Conservation (phyloP, 2,888 invertebrate genomes). For the Monochamus alternatus region DNA sequence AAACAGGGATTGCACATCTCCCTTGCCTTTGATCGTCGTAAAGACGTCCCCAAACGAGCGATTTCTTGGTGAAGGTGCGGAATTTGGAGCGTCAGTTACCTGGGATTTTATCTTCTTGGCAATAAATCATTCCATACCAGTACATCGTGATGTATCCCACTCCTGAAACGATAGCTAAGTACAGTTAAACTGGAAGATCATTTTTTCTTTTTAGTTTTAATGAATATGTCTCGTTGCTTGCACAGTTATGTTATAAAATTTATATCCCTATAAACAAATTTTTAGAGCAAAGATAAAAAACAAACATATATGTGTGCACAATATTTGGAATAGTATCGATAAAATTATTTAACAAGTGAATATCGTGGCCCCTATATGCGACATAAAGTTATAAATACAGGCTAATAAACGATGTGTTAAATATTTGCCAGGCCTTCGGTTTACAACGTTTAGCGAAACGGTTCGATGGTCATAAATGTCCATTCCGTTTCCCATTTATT, state of each 20-base stretch:
- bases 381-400: slow-evolving; percentile 1
- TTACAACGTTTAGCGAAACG: slow-evolving; percentile 6
- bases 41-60: background rate
- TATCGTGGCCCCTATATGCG: background rate
- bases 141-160: too few species aligned
- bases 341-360: background rate
- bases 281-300: too few species aligned
- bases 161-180: too few species aligned
- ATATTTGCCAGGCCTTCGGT: slow-evolving; percentile 3
- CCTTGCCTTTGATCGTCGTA: slow-evolving; percentile 1
- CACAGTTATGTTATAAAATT: too few species aligned
- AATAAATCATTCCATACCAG: too few species aligned
- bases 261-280: too few species aligned
- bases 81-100: background rate
- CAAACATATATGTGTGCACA: background rate
- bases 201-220: too few species aligned
- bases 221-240: too few species aligned
- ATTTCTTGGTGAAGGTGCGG: background rate
- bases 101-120: background rate
- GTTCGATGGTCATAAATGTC: background rate
- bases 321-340: background rate
- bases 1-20: background rate
- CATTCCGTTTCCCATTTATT: background rate
- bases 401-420: slow-evolving; percentile 7
- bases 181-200: too few species aligned